Base-by-base conservation (phyloP, 2,113 vertebrate species). In the Amphiprion percula region DNA sequence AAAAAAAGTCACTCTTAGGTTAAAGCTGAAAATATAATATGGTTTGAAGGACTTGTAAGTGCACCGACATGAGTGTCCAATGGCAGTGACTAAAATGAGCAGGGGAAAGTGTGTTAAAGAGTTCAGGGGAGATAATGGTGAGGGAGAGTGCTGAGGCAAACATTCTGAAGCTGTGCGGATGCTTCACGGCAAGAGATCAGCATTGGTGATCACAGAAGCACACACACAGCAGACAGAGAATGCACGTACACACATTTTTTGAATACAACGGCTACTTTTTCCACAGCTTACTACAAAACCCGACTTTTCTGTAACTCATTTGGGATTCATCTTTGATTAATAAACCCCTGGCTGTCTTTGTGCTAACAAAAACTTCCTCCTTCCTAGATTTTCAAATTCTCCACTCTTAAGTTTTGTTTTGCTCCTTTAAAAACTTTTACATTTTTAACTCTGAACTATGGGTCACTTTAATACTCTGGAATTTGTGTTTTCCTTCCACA, bases 121-220 rank as follows among this genome's bases (percentile, higher is more conserved):
- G 64, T 80, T 83, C 28, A 44, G 50, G 16, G 72, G 68, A 75
- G 83, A 84, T 50, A 70, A 83, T 60, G 21, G 77, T 1, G 6
- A 28, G 26, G 56, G 26, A 49, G 59, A 75, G 73, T 82, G 82
- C 80, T 82, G 84, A 87, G 84, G 77, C 76, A 83, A 86, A 87
- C 82, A 62, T 55, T 84, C 73, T 85, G 50, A 66, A 71, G 70
- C 79, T 60, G 58, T 55, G n/a, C n/a, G 68, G 64, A 24, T 19
- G 60, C 79, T 71, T 60, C 19, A 8, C 53, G 24, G 77, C 56
- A 17, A 62, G 46, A 85, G 74, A 84, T 82, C 65, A 82, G 67
- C 79, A 39, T 4, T 17, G 70, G 52, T 4, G 16, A 28, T 80
- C 62, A 23, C 23, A 5, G 41, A 59, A 30, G 79, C 75, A 70